phyloP scores from a whole-genome alignment of 2,797 vertebrate species.

The Malurus splendens region DNA sequence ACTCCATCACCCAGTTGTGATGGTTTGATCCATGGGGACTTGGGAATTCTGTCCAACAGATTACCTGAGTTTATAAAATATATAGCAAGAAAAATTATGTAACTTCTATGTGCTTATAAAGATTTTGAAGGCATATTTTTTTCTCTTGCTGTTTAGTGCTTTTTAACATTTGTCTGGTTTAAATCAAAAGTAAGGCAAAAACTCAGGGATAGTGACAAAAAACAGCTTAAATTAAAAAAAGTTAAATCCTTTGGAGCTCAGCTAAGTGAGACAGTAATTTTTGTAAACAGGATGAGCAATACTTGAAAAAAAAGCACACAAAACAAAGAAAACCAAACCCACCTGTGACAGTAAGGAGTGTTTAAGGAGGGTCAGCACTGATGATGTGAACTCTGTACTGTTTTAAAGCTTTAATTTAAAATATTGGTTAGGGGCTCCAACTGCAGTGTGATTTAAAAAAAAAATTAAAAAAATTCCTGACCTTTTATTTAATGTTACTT shows the following conservation, averaged over 20 bases:
- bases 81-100: background rate
- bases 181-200: background rate
- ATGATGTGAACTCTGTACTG: background rate
- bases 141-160: background rate
- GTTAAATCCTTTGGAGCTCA: background rate
- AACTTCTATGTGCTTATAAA: background rate
- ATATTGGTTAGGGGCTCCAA: background rate
- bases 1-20: background rate
- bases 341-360: background rate
- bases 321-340: background rate
- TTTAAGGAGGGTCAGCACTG: background rate
- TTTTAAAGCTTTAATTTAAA: background rate
- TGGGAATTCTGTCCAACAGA: background rate
- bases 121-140: background rate
- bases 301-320: background rate
- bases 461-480: background rate
- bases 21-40: background rate
- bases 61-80: background rate
- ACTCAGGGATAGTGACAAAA: background rate
- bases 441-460: background rate
- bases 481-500: background rate
- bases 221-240: background rate
- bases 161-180: background rate
- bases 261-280: background rate
- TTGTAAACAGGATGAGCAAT: background rate